Base-by-base conservation (phyloP, 1,140 invertebrate species). In the Hylaeus anthracinus region DNA sequence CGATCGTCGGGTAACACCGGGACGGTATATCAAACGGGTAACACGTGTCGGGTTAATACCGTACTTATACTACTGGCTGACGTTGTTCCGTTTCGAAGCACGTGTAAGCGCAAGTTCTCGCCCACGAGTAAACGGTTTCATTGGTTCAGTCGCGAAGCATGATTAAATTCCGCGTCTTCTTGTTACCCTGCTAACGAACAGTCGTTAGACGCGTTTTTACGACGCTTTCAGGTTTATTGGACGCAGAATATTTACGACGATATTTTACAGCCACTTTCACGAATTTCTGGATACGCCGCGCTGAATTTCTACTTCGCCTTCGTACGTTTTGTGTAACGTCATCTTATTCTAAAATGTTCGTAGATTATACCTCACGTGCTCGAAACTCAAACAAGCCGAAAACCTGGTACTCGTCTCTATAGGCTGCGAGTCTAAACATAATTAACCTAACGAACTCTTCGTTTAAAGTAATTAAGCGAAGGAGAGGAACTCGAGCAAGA, bases 1-100 rank as follows among this genome's bases (percentile, higher is more conserved):
- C 58, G 48, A 63, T 63, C 67, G 67, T 26, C 45, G 10, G 14
- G 56, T 53, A 70, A 61, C 55, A 43, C 37, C 15, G 26, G 39
- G 3, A n/a, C 9, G 5, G 10, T 66, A 26, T 45, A 66, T 45
- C 74, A 26, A 43, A 1, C 64, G 12, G 5, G 51, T 66, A 69
- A 69, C 64, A 76, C 74, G 74, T 72, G 67, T 72, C 76, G 67
- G 45, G 67, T 72, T 78, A 78, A 78, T 72, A 1, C 37, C 39
- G 10, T 37, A 41, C 56, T 71, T 63, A 72, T 72, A 78, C 48
- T 43, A 78, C 75, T 78, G 39, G 1, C 26, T 41, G 10, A 9
- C 51, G 41, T 8, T 39, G 61, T 10, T 45, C 9, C 26, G 43
- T 48, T 15, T 26, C 43, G 39, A n/a, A 55, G 39, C 51, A n/a